These are phyloP conservation scores for Oscheius sp. DNA, from an alignment of 2,888 invertebrate genomes.

Conservation along the genomic window DNA sequence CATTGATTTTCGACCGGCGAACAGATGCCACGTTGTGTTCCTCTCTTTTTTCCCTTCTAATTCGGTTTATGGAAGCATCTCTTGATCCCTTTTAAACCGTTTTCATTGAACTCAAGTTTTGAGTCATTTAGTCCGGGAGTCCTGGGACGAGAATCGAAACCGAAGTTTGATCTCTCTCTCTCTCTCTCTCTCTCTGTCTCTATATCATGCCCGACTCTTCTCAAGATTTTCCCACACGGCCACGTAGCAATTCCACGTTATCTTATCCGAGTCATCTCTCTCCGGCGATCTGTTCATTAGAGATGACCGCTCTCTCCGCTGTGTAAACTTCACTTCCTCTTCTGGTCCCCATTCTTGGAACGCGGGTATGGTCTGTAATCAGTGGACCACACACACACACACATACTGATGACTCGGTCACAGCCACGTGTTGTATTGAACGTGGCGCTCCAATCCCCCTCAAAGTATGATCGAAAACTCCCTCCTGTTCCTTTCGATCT, in stretches of 20 bases:
- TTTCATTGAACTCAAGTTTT: too few relatives aligned
- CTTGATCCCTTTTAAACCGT: too few relatives aligned
- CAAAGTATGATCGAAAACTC: too few relatives aligned
- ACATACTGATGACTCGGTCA: not conserved
- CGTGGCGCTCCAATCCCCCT: not conserved
- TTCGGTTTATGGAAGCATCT: too few relatives aligned
- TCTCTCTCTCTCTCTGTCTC: not conserved
- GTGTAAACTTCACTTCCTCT: not conserved
- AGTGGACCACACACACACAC: not conserved
- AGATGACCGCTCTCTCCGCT: not conserved
- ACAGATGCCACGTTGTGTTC: too few relatives aligned
- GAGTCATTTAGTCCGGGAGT: too few relatives aligned
- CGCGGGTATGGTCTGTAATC: not conserved
- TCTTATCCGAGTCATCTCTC: slow-evolving; percentile 24
- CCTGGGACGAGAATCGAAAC: not conserved
- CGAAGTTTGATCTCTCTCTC: not conserved
- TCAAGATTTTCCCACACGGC: not conserved
- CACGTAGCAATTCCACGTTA: slow-evolving; percentile 18
- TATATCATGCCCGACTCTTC: too few relatives aligned
- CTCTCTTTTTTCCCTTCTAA: too few relatives aligned
- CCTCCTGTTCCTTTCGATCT: not conserved
- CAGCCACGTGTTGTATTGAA: not conserved
- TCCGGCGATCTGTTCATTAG: not conserved
- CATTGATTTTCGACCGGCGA: too few relatives aligned
- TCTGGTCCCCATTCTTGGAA: too few relatives aligned